A percentile compares a stretch with the other conserved stretches of the same genome.
Conservation (phyloP, 2,113 vertebrate species). For the Pelecanus crispus region DNA sequence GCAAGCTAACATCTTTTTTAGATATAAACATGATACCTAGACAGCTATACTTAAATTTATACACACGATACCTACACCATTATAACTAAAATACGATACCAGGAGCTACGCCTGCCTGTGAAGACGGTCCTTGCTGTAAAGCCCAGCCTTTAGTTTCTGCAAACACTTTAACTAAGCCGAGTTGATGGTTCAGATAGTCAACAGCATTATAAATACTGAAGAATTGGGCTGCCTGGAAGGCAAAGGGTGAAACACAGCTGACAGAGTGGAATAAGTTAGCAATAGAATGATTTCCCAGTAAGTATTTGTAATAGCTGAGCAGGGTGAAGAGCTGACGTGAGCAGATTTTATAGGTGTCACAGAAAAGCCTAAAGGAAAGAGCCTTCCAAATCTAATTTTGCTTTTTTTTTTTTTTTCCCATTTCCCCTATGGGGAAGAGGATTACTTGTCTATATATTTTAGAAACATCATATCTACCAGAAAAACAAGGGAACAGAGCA, state of each 20-base stretch:
- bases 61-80: too few relatives aligned
- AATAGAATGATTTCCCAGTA: not conserved
- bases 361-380: not conserved
- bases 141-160: not conserved
- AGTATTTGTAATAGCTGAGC: not conserved
- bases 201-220: not conserved
- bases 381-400: not conserved
- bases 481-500: not conserved
- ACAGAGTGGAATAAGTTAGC: not conserved
- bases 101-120: not conserved
- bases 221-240: not conserved
- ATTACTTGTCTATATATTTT: not conserved
- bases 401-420: fast-evolving
- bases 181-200: not conserved
- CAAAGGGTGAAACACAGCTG: too few relatives aligned
- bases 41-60: too few relatives aligned
- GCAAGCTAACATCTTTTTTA: not conserved
- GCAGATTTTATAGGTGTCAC: not conserved
- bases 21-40: not conserved
- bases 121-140: not conserved
- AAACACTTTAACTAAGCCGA: not conserved
- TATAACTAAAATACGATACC: not conserved
- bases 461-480: not conserved
- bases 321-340: not conserved
- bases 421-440: not conserved